Evolutionary conservation across 1,140 invertebrate species (phyloP).

Genomic region (Nautilus pompilius): DNA sequence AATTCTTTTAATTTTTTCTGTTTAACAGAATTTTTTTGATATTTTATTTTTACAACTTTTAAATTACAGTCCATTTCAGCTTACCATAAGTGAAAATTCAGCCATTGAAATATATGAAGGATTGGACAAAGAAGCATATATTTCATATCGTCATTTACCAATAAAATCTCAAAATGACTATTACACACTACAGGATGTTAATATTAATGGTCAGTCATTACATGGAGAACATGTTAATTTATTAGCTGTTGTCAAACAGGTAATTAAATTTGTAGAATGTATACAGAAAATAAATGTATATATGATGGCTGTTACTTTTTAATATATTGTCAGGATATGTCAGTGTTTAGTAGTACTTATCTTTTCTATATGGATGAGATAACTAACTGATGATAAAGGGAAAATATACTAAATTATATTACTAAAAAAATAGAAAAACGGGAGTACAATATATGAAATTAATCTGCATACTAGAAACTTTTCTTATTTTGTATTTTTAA

Average conservation of each 20-base stretch:
- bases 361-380: too few species aligned
- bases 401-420: too few species aligned
- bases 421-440: too few species aligned
- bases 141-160: slow-evolving; percentile 29
- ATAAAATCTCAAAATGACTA: slow-evolving; percentile 44
- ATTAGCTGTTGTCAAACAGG: slow-evolving; percentile 41
- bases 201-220: slow-evolving; percentile 41
- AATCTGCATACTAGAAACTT: too few species aligned
- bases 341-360: too few species aligned
- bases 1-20: slow-evolving; percentile 5
- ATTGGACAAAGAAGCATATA: slow-evolving; percentile 23
- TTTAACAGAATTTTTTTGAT: not conserved
- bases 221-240: slow-evolving; percentile 46
- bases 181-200: slow-evolving; percentile 47
- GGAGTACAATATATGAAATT: too few species aligned
- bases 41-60: not conserved
- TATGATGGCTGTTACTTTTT: too few species aligned
- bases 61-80: slow-evolving; percentile 32
- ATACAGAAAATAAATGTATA: too few species aligned
- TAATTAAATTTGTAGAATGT: too few species aligned
- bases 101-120: slow-evolving; percentile 31
- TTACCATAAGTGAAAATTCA: slow-evolving; percentile 43
- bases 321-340: not conserved
- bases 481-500: too few species aligned
- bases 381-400: too few species aligned